Evolutionary conservation across 2,113 vertebrate species (phyloP).

Genomic region (Sapajus apella): DNA sequence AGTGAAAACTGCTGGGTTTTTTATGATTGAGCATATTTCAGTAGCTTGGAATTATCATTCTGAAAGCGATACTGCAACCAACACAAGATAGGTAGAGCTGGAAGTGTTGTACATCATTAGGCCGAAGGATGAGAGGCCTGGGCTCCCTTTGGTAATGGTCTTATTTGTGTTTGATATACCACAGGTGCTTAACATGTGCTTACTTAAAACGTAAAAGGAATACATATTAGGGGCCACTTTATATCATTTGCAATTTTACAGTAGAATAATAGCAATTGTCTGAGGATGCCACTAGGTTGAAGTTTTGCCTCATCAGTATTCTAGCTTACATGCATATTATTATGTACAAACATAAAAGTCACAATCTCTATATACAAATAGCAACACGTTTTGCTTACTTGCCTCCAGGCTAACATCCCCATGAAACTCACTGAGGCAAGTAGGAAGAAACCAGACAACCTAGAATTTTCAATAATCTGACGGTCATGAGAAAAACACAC

Average conservation of each 20-base stretch:
- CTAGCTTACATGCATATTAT: background rate
- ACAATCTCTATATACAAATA: background rate
- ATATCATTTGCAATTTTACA: background rate
- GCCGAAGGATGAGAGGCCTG: background rate
- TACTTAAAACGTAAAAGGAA: background rate
- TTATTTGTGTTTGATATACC: background rate
- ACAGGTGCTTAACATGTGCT: background rate
- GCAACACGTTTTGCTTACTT: background rate
- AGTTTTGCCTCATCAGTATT: background rate
- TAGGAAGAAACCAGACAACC: background rate
- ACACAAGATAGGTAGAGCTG: background rate
- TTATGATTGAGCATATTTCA: background rate
- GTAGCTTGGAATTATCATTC: background rate
- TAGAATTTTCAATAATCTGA: too few species aligned
- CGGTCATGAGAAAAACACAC: background rate
- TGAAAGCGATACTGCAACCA: background rate
- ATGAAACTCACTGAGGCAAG: background rate
- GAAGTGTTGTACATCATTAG: accelerated
- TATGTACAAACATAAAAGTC: background rate
- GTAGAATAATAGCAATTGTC: background rate
- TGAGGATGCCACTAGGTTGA: background rate
- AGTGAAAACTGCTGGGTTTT: background rate
- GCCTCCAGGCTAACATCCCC: accelerated
- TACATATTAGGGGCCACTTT: background rate
- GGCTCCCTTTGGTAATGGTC: background rate